Evolutionary conservation across 2,888 invertebrate genomes (phyloP).

Genomic region (Spilarctia lutea): DNA sequence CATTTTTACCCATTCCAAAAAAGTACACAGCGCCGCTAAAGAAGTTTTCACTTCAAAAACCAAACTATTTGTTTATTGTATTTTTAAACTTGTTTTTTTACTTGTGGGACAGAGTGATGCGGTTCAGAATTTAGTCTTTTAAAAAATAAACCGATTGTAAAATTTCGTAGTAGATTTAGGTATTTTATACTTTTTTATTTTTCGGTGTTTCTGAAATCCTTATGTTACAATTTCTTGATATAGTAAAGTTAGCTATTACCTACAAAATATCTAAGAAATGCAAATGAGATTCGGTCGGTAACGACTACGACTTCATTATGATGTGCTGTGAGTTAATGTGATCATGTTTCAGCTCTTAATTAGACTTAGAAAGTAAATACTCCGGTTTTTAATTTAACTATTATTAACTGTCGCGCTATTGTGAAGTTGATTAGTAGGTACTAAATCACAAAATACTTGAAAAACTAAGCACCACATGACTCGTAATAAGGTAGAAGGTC

Average conservation of each 20-base stretch:
- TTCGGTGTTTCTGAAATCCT: neutral
- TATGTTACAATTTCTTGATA: neutral
- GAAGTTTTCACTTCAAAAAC: no score
- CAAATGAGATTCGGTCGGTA: constrained; percentile 17
- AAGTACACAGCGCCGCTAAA: no score
- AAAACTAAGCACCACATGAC: neutral
- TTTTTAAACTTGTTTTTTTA: no score
- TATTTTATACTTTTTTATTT: neutral
- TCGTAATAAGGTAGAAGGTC: no score
- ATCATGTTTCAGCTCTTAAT: constrained; percentile 20
- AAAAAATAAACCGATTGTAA: neutral
- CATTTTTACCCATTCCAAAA: no score
- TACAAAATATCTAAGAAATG: constrained; percentile 18
- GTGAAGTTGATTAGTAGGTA: neutral
- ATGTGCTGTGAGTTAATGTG: constrained; percentile 18
- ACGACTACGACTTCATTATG: constrained; percentile 15
- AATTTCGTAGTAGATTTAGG: neutral
- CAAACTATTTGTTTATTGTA: neutral
- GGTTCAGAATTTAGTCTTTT: neutral
- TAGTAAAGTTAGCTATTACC: neutral
- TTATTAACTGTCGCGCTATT: neutral
- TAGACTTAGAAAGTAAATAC: constrained; percentile 23
- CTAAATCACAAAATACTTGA: neutral
- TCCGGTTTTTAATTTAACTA: constrained; percentile 7
- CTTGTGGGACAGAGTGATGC: no score